Conservation (phyloP, 2,113 vertebrate species). For the Eidolon helvum region DNA sequence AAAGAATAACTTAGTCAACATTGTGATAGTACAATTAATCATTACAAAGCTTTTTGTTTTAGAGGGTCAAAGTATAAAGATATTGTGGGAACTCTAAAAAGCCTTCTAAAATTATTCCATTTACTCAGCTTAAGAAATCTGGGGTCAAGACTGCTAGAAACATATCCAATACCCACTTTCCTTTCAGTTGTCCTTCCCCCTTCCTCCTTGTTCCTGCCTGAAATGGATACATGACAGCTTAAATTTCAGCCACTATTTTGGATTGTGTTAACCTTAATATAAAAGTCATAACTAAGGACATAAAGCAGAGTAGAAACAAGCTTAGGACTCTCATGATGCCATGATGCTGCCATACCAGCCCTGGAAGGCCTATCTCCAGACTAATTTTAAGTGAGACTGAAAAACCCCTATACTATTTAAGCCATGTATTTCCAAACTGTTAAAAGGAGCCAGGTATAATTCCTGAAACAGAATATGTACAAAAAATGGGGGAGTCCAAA, state of each 20-base stretch:
- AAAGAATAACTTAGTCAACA: neutral
- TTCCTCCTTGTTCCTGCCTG: neutral
- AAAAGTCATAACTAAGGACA: neutral
- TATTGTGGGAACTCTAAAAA: conserved; percentile 38
- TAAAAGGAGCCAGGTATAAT: neutral
- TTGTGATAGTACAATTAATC: conserved; percentile 4
- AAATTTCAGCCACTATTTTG: neutral
- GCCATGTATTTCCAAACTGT: neutral
- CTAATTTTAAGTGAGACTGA: neutral
- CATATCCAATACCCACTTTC: neutral
- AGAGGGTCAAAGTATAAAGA: conserved; percentile 36
- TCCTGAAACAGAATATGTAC: neutral
- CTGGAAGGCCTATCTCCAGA: neutral
- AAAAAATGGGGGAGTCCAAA: neutral
- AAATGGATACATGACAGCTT: neutral
- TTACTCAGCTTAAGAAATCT: neutral
- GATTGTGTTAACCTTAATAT: neutral
- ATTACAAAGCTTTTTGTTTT: conserved; percentile 23
- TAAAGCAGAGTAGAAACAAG: neutral
- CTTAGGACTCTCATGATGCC: neutral
- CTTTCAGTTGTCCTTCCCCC: neutral
- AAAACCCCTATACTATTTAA: neutral
- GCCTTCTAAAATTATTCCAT: conserved; percentile 37
- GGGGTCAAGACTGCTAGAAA: neutral
- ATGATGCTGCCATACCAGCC: neutral